Percentiles rank a stretch among this genome's conserved stretches.
phyloP scores from a whole-genome alignment of 2,797 vertebrate species.

The Pipistrellus nathusii region DNA sequence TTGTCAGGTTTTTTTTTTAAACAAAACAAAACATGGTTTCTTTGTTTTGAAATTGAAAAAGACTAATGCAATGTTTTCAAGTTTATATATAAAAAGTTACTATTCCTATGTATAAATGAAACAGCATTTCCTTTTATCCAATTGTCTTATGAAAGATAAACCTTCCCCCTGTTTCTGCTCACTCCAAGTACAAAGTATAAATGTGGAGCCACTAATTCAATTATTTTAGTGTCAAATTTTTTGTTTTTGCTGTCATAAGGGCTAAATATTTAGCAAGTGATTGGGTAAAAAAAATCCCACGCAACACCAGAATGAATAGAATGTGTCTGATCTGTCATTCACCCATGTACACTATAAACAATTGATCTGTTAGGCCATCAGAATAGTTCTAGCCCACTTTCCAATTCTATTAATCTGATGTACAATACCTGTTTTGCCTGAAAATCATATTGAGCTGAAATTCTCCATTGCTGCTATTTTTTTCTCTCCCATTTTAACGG shows the following conservation, averaged over 20 bases:
- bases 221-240: conserved; percentile 53
- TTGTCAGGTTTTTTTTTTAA: background rate
- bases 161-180: background rate
- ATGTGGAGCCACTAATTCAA: conserved; percentile 14
- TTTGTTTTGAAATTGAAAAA: conserved; percentile 32
- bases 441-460: conserved; percentile 45
- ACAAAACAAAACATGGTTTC: background rate
- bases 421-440: conserved; percentile 21
- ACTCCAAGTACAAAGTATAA: background rate
- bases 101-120: conserved; percentile 13
- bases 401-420: background rate
- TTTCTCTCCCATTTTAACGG: background rate
- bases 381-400: background rate
- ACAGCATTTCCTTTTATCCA: background rate
- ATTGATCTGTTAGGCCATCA: background rate
- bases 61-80: conserved; percentile 1
- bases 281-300: background rate
- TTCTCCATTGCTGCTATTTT: background rate
- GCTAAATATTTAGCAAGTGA: conserved; percentile 41
- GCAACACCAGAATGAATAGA: conserved; percentile 13
- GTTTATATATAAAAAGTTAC: background rate
- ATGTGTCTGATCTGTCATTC: background rate
- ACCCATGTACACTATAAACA: background rate
- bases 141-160: background rate
- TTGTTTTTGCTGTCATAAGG: background rate